Evolutionary conservation across 1,140 invertebrate species (phyloP).

Genomic region (Phymastichus coffea): DNA sequence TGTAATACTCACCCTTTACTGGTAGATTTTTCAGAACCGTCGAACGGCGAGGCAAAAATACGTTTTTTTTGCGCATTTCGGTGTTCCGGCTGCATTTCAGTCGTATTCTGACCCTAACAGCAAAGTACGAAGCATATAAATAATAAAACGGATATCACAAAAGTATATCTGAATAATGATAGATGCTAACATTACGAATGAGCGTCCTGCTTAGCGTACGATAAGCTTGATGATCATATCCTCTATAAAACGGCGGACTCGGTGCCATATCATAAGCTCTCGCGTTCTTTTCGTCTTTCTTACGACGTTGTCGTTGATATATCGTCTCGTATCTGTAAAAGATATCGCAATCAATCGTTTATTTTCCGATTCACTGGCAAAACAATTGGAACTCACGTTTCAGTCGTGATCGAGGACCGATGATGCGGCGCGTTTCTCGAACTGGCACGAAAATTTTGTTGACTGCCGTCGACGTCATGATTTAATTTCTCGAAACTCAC

Average conservation of each 20-base stretch:
- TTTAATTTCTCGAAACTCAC: too few species aligned
- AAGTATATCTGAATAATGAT: not conserved
- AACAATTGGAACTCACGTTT: constrained; percentile 10
- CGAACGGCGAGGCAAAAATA: constrained; percentile 7
- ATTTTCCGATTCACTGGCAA: too few species aligned
- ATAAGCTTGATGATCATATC: constrained; percentile 4
- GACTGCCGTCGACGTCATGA: too few species aligned
- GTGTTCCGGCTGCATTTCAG: not conserved
- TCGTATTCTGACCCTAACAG: not conserved
- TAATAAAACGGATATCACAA: too few species aligned
- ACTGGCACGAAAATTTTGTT: not conserved
- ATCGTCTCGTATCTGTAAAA: constrained; percentile 35
- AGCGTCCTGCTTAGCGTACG: not conserved
- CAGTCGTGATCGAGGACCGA: not conserved
- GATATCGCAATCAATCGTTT: too few species aligned
- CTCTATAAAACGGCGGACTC: not conserved
- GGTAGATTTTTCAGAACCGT: too few species aligned
- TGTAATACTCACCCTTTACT: too few species aligned
- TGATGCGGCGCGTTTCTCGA: not conserved
- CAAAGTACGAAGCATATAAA: not conserved
- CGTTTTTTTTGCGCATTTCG: not conserved
- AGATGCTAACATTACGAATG: not conserved
- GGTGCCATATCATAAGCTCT: constrained; percentile 25
- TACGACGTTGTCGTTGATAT: constrained; percentile 33
- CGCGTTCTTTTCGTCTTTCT: constrained; percentile 28